These are phyloP conservation scores for Diplosoma virens DNA, from an alignment of 23 tunicate species.

Conservation along the genomic window DNA sequence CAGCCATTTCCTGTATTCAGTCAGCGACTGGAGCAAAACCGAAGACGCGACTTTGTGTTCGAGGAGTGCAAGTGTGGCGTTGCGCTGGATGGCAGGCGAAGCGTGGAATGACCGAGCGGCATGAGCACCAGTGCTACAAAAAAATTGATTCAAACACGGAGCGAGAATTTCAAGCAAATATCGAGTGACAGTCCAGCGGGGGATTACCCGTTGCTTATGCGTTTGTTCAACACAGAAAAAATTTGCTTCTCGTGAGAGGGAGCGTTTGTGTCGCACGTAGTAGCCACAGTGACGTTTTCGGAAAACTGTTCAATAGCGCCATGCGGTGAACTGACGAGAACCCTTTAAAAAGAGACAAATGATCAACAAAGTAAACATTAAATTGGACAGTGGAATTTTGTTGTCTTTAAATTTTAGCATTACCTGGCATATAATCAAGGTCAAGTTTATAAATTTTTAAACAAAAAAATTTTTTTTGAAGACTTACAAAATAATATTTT, in stretches of 20 bases:
- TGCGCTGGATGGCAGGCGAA: slow-evolving; percentile 40
- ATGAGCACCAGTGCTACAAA: slow-evolving; percentile 39
- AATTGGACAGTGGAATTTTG: too few species aligned
- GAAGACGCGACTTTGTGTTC: slow-evolving; percentile 66
- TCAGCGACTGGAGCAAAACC: slow-evolving; percentile 35
- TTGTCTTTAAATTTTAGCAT: too few species aligned
- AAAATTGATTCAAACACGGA: neutral
- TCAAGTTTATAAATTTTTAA: too few species aligned
- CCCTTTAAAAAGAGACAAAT: too few species aligned
- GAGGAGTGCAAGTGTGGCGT: slow-evolving; percentile 58
- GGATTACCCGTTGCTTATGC: slow-evolving; percentile 31
- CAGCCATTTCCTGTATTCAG: slow-evolving; percentile 71
- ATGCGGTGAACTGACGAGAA: slow-evolving; percentile 24
- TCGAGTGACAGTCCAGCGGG: slow-evolving; percentile 13
- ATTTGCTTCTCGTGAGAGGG: slow-evolving; percentile 29
- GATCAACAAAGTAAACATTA: too few species aligned
- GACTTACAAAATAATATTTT: too few species aligned
- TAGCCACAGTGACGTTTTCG: slow-evolving; percentile 26
- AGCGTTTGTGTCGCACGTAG: neutral
- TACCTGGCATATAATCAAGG: too few species aligned
- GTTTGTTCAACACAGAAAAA: slow-evolving; percentile 8
- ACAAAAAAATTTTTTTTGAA: too few species aligned
- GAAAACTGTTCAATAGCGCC: slow-evolving; percentile 64
- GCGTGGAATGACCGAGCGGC: slow-evolving; percentile 45
- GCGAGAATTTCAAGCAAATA: neutral